Base-by-base conservation (phyloP, 2,888 invertebrate species). In the Caenorhabditis angaria region DNA sequence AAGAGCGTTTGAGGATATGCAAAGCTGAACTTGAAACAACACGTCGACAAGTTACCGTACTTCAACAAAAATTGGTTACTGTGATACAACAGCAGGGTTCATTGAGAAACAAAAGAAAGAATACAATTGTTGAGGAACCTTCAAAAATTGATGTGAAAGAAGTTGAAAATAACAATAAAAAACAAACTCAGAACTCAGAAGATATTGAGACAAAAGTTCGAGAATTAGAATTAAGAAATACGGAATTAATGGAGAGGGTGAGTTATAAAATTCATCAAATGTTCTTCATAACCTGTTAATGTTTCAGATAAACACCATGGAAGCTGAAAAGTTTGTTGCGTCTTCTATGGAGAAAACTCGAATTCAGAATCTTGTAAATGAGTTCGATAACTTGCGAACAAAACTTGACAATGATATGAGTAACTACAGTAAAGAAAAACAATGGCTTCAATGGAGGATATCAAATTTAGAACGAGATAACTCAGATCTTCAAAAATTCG, bases 331-430 rank as follows among this genome's bases (percentile, higher is more conserved):
- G 41, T 63, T 60, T 56, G 72, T 71, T 41, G 66, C 71, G 2
- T 66, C 63, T 50, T 71, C 71, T 0, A 63, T 71, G 53, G 83
- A 83, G 56, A 73, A 77, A 60, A 80, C 73, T 47, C 28, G 82
- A 6, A 80, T 83, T 51, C 80, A 82, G 51, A 78, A 80, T 41
- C 61, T 86, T 8, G 83, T 79, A 27, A 70, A 63, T 50, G 85
- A 86, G 56, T 85, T 85, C 54, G 85, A 86, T 60, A 82, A 82
- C 28, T 75, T 86, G 18, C 65, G 81, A 22, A 62, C 67, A 27
- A 84, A 85, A 64, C 65, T 85, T n/a, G 82, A 83, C 50, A 71
- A 78, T 57, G 82, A 82, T 28, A 61, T 65, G 63, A 66, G 47
- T 35, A 72, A 65, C 57, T 84, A 84, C 56, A 82, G 80, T 47